Evolutionary conservation across 2,888 invertebrate species (phyloP).

Genomic region (Charanyca ferruginea): DNA sequence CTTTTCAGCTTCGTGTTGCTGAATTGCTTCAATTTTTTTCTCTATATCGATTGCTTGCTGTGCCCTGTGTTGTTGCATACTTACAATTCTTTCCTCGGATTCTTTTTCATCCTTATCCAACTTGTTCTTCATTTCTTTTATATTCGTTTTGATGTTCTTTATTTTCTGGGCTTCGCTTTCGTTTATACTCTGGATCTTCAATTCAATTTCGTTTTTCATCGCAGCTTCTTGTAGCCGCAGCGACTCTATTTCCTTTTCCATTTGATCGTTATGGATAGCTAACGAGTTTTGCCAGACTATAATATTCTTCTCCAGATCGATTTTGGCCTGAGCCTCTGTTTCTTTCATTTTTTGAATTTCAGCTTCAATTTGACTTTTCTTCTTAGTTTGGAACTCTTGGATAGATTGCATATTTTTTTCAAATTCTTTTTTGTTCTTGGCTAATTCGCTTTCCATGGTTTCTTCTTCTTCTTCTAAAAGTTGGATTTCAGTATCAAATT

Average conservation of each 20-base stretch:
- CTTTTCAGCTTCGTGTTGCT: constrained; percentile 24
- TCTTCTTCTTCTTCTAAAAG: background rate
- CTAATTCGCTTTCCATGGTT: background rate
- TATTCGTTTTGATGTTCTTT: constrained; percentile 20
- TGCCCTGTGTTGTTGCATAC: constrained; percentile 25
- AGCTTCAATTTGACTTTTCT: constrained; percentile 10
- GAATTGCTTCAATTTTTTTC: constrained; percentile 15
- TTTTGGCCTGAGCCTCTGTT: constrained; percentile 12
- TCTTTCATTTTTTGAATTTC: constrained; percentile 25
- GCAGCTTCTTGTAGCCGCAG: constrained; percentile 8
- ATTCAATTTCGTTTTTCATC: constrained; percentile 15
- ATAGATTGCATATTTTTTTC: constrained; percentile 10
- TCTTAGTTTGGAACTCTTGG: constrained; percentile 2
- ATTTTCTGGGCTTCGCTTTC: constrained; percentile 17
- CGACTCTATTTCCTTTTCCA: constrained; percentile 16
- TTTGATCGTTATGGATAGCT: constrained; percentile 1
- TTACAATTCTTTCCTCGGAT: constrained; percentile 34
- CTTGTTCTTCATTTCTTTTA: constrained; percentile 25
- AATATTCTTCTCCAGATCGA: constrained; percentile 16
- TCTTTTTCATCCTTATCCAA: constrained; percentile 26
- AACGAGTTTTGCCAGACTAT: constrained; percentile 16
- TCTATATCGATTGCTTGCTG: constrained; percentile 2
- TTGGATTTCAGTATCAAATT: constrained; percentile 25
- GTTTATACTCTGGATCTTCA: constrained; percentile 16
- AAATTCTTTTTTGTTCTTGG: constrained; percentile 10